Conservation (phyloP, 1,140 invertebrate genomes). For the Cyphomyrmex costatus region DNA sequence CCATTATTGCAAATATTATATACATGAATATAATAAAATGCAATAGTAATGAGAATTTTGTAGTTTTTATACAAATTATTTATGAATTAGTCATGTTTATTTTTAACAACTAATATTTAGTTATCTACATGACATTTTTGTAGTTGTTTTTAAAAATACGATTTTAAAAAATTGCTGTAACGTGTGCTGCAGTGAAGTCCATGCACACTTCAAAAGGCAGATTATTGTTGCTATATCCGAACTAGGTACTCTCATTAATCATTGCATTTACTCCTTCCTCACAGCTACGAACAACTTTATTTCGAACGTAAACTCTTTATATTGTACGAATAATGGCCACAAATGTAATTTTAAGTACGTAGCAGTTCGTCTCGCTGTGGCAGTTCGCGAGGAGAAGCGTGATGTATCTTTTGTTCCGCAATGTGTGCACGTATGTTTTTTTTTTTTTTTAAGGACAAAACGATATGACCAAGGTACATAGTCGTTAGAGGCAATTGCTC, state of each 20-base stretch:
- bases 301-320: conserved; percentile 29
- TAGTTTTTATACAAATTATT: background rate
- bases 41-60: background rate
- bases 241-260: background rate
- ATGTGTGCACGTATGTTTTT: background rate
- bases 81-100: background rate
- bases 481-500: background rate
- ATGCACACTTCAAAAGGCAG: background rate
- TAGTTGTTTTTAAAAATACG: background rate
- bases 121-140: background rate
- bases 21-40: background rate
- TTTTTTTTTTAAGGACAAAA: background rate
- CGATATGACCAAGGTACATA: background rate
- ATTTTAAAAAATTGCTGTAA: background rate
- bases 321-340: background rate
- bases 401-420: background rate
- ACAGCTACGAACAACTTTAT: conserved; percentile 17
- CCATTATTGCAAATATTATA: background rate
- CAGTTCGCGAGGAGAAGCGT: background rate
- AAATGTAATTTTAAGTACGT: conserved; percentile 27
- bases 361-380: background rate
- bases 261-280: background rate
- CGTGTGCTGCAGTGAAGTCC: background rate
- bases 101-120: background rate
- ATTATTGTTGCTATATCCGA: background rate